Evolutionary conservation across 2,888 invertebrate species (phyloP).

Genomic region (Parnassius smintheus): DNA sequence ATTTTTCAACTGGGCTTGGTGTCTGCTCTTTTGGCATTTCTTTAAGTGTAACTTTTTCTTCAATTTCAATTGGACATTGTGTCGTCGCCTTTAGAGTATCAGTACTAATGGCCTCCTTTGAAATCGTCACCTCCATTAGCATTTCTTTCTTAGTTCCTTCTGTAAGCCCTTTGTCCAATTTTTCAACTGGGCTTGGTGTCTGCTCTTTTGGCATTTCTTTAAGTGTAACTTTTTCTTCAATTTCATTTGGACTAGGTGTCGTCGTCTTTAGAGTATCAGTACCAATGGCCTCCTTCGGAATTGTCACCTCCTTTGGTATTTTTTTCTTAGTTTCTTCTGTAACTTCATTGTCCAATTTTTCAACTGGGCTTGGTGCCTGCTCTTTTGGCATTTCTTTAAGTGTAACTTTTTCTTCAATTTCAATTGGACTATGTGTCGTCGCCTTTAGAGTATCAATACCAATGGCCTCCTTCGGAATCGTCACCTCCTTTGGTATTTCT

Average conservation of each 20-base stretch:
- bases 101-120: too few species aligned
- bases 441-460: background rate
- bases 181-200: constrained; percentile 25
- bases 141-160: background rate
- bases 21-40: too few species aligned
- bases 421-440: constrained; percentile 16
- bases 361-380: background rate
- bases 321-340: too few species aligned
- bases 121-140: too few species aligned
- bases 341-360: background rate
- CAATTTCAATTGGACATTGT: too few species aligned
- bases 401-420: background rate
- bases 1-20: too few species aligned
- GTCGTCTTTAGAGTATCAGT: background rate
- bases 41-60: too few species aligned
- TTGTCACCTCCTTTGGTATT: background rate
- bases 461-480: background rate
- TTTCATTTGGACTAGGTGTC: background rate
- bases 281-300: background rate
- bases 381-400: background rate
- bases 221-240: background rate
- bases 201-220: constrained; percentile 21
- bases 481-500: background rate
- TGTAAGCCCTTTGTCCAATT: background rate
- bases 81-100: too few species aligned